Percentiles rank a stretch among this genome's conserved stretches.
Evolutionary conservation across 2,888 invertebrate genomes (phyloP).

Genomic region (Orchesellides sinensis): DNA sequence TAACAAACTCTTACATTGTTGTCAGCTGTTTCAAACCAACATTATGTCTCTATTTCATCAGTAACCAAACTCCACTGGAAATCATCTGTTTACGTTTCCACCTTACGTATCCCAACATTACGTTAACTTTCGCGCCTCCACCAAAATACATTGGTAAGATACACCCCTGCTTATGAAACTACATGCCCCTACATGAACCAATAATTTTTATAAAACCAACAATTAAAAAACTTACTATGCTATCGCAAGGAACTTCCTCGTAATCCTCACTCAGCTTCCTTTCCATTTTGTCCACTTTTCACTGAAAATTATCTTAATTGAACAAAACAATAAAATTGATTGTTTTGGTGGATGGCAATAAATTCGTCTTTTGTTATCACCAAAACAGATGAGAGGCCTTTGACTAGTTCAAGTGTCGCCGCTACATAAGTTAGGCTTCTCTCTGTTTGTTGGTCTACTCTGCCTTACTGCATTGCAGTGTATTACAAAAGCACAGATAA

Average conservation of each 20-base stretch:
- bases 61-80: not conserved
- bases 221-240: slow-evolving; percentile 82
- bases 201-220: slow-evolving; percentile 3
- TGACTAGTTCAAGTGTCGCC: too few species aligned
- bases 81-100: not conserved
- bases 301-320: too few species aligned
- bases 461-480: too few species aligned
- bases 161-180: not conserved
- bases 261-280: slow-evolving; percentile 77
- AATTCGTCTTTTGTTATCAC: too few species aligned
- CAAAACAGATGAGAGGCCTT: too few species aligned
- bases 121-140: not conserved
- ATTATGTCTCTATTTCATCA: not conserved
- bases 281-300: slow-evolving; percentile 65
- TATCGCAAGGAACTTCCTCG: slow-evolving; percentile 88
- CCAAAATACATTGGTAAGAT: not conserved
- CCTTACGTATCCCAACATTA: too few species aligned
- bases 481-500: too few species aligned
- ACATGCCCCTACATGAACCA: not conserved
- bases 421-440: too few species aligned
- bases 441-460: too few species aligned
- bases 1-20: too few species aligned
- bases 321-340: too few species aligned
- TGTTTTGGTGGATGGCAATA: too few species aligned
- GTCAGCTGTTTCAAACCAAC: not conserved